Conservation (phyloP, 2,797 vertebrate species). For the Anguilla anguilla region DNA sequence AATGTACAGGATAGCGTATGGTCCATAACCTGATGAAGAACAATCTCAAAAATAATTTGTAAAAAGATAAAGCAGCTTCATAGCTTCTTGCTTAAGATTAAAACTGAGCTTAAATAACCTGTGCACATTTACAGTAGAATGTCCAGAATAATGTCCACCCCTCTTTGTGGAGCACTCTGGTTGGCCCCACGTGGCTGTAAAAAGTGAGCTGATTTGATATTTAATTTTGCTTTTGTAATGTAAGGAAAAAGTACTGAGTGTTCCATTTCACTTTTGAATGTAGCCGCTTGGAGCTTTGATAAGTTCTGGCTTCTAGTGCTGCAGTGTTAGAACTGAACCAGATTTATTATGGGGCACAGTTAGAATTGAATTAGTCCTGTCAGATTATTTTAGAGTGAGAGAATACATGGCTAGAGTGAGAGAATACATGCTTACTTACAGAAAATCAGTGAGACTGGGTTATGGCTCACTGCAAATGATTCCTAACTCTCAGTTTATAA, state of each 20-base stretch:
- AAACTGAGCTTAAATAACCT: neutral
- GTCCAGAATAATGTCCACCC: neutral
- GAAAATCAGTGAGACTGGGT: neutral
- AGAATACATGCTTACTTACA: neutral
- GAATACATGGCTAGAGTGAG: neutral
- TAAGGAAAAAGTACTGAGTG: neutral
- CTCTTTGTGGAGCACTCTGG: neutral
- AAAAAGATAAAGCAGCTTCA: neutral
- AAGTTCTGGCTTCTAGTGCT: neutral
- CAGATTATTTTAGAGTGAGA: neutral
- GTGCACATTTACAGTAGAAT: neutral
- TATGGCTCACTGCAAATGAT: neutral
- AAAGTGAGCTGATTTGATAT: neutral
- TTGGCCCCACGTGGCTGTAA: neutral
- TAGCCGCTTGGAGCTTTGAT: neutral
- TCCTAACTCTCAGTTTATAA: neutral
- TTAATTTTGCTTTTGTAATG: neutral
- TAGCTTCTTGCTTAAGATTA: neutral
- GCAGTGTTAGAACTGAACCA: neutral
- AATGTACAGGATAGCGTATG: neutral
- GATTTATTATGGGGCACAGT: neutral
- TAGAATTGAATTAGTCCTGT: neutral
- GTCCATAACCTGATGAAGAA: neutral
- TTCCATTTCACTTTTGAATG: neutral
- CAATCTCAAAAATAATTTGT: neutral